A percentile compares a stretch with the other conserved stretches of the same genome.
phyloP scores from a whole-genome alignment of 2,113 vertebrate species.

The Oncorhynchus mykiss region DNA sequence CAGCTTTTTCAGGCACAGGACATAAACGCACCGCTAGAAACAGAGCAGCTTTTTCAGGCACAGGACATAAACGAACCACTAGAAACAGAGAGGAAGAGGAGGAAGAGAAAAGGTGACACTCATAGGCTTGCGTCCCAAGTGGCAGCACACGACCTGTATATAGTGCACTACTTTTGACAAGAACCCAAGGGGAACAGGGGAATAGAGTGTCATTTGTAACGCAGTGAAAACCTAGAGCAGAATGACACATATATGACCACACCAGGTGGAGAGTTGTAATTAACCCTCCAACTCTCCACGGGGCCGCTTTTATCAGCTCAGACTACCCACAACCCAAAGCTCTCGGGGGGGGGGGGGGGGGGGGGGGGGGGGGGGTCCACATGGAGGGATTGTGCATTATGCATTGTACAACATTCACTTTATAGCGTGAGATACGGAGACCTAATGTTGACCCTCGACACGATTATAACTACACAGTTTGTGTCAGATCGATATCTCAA shows the following conservation, averaged over 20 bases:
- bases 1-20: neutral
- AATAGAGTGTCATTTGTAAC: neutral
- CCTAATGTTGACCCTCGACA: too few species aligned
- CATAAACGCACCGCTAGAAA: neutral
- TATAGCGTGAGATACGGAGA: too few species aligned
- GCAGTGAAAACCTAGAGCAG: slow-evolving; percentile 19
- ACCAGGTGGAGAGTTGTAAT: slow-evolving; percentile 60
- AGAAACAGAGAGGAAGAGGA: too few species aligned
- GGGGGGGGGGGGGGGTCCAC: too few species aligned
- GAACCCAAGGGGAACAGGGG: too few species aligned
- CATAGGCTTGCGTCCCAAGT: neutral
- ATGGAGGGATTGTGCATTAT: too few species aligned
- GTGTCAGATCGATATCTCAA: too few species aligned
- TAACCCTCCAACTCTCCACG: slow-evolving; percentile 49
- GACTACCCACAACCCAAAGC: slow-evolving; percentile 41
- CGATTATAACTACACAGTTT: too few species aligned
- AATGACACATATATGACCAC: slow-evolving; percentile 38
- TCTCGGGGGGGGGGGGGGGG: neutral
- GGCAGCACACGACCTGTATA: too few species aligned
- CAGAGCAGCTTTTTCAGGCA: neutral
- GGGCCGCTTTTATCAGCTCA: slow-evolving; percentile 43
- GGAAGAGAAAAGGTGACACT: slow-evolving; percentile 18
- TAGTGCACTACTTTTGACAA: too few species aligned
- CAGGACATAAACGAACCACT: too few species aligned
- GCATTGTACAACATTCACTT: too few species aligned